These are phyloP conservation scores for Lophura nycthemera DNA, from an alignment of 2,113 vertebrate species.

Conservation along the genomic window DNA sequence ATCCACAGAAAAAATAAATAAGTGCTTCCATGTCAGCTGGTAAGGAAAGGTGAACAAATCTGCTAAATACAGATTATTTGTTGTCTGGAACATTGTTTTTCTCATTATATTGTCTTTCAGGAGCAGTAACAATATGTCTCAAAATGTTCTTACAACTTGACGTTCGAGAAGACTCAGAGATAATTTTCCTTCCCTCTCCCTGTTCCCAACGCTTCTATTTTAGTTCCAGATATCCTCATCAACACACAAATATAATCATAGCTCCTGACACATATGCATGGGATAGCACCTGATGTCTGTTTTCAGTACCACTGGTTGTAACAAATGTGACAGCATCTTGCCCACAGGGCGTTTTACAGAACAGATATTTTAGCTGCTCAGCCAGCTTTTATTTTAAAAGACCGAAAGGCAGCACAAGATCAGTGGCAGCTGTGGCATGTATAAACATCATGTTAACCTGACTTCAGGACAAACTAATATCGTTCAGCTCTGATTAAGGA, in stretches of 20 bases:
- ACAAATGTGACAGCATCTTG: neutral
- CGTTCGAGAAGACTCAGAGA: accelerated
- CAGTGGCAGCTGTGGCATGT: neutral
- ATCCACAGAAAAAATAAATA: slow-evolving; percentile 50
- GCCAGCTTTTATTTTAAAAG: neutral
- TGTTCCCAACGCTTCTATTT: neutral
- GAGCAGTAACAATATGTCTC: neutral
- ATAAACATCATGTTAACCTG: neutral
- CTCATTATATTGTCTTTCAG: neutral
- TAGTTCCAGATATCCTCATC: neutral
- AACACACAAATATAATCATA: neutral
- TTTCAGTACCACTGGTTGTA: neutral
- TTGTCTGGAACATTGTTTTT: slow-evolving; percentile 32
- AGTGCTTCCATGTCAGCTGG: neutral
- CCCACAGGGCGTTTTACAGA: neutral
- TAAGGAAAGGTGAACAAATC: neutral
- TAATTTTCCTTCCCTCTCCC: neutral
- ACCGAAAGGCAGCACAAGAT: neutral
- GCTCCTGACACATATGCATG: accelerated
- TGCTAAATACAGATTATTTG: neutral
- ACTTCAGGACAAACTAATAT: neutral
- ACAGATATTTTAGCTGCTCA: slow-evolving; percentile 2
- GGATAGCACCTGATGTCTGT: neutral
- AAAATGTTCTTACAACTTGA: neutral
- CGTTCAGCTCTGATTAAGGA: neutral